Percentiles rank a stretch among this genome's conserved stretches.
Conservation (phyloP, 1,140 invertebrate genomes). For the Metaphire vulgaris region DNA sequence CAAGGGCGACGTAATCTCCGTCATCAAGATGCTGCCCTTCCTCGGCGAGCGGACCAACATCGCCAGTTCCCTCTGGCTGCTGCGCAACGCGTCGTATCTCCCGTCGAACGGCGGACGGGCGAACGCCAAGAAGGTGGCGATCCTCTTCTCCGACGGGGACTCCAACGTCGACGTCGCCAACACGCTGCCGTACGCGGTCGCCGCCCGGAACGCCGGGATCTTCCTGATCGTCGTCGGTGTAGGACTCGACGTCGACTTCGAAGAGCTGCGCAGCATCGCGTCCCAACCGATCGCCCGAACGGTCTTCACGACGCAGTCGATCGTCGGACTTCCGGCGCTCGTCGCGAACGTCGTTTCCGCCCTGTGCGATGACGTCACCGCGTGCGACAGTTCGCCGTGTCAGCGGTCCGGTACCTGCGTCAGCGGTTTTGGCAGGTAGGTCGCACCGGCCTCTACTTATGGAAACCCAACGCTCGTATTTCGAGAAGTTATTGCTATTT, state of each 20-base stretch:
- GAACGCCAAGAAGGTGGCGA: conserved; percentile 30
- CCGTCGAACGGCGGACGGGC: conserved; percentile 18
- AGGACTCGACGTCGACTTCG: neutral
- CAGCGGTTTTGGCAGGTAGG: neutral
- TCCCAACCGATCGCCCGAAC: neutral
- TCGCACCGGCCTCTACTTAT: too few species aligned
- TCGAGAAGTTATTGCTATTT: too few species aligned
- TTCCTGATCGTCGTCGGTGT: conserved; percentile 18
- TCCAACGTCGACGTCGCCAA: conserved; percentile 35
- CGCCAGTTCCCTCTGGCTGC: conserved; percentile 1
- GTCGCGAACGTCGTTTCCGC: neutral
- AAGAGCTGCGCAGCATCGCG: neutral
- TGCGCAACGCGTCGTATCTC: conserved; percentile 12
- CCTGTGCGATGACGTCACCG: neutral
- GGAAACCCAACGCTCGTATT: too few species aligned
- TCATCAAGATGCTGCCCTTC: neutral
- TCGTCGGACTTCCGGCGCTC: neutral
- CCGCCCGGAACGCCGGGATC: conserved; percentile 8
- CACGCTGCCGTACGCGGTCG: conserved; percentile 19
- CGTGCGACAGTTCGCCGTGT: neutral
- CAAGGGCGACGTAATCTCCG: conserved; percentile 23
- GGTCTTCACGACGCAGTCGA: neutral
- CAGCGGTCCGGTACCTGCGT: conserved; percentile 9
- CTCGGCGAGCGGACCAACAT: conserved; percentile 25
- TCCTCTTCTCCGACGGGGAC: conserved; percentile 36